These are phyloP conservation scores for Diplazon laetatorius DNA, from an alignment of 2,888 invertebrate genomes.

Conservation along the genomic window DNA sequence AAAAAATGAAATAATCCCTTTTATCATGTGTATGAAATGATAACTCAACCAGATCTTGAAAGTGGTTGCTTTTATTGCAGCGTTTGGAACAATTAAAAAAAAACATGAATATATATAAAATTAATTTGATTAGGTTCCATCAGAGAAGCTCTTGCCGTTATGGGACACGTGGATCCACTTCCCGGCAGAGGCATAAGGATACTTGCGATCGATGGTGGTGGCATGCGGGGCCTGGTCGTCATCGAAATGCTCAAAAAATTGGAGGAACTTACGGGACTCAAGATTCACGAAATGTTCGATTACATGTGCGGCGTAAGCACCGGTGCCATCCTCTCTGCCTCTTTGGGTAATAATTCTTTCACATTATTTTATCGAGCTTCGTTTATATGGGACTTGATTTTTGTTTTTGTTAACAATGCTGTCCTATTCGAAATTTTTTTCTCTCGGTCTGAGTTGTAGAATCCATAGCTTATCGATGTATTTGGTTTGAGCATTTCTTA, in stretches of 20 bases:
- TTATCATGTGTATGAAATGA: too few species aligned
- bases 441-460: too few species aligned
- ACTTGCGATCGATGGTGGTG: constrained; percentile 95
- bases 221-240: constrained; percentile 93
- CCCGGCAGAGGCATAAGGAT: constrained; percentile 90
- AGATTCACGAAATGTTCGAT: constrained; percentile 92
- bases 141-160: constrained; percentile 86
- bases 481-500: too few species aligned
- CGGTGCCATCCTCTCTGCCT: constrained; percentile 91
- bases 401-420: too few species aligned
- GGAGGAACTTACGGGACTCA: constrained; percentile 88
- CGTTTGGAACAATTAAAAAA: constrained; percentile 24
- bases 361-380: too few species aligned
- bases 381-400: too few species aligned
- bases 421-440: too few species aligned
- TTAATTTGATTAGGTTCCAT: constrained; percentile 70
- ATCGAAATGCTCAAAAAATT: constrained; percentile 91
- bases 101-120: too few species aligned
- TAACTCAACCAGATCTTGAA: not conserved
- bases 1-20: not conserved
- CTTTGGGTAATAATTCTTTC: constrained; percentile 85
- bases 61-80: not conserved
- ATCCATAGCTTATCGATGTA: too few species aligned
- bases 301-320: constrained; percentile 93
- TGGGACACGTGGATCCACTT: constrained; percentile 89